These are phyloP conservation scores for Enteromius trimaculatus DNA, from an alignment of 2,797 vertebrate species.

Conservation along the genomic window DNA sequence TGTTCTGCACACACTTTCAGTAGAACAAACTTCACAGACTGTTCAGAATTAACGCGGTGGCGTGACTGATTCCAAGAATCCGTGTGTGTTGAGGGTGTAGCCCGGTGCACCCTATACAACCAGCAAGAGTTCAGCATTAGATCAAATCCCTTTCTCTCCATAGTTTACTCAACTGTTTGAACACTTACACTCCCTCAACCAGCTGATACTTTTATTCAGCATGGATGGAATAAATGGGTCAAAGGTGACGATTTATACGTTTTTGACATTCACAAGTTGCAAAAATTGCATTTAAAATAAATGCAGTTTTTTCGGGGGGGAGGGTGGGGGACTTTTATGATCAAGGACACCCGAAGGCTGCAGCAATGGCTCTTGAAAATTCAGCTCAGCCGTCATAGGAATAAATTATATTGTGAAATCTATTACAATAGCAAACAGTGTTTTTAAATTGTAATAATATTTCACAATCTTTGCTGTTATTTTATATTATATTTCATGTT, in stretches of 20 bases:
- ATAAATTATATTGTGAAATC: background rate
- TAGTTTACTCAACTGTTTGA: slow-evolving; percentile 26
- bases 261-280: background rate
- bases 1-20: slow-evolving; percentile 48
- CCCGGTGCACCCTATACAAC: slow-evolving; percentile 5
- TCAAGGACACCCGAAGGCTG: background rate
- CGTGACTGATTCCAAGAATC: slow-evolving; percentile 42
- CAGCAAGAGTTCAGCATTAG: slow-evolving; percentile 14
- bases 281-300: background rate
- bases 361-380: background rate
- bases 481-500: too few relatives aligned
- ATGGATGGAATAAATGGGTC: background rate
- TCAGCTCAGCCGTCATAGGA: background rate
- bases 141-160: background rate
- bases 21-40: slow-evolving; percentile 46
- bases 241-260: background rate
- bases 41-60: slow-evolving; percentile 48
- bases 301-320: background rate
- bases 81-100: slow-evolving; percentile 47
- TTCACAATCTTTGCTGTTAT: background rate
- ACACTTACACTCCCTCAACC: slow-evolving; percentile 27
- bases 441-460: background rate
- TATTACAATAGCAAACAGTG: background rate
- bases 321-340: background rate
- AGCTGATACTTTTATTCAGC: background rate